Base-by-base conservation (phyloP, 2,797 vertebrate genomes). In the Simalia tracyae region DNA sequence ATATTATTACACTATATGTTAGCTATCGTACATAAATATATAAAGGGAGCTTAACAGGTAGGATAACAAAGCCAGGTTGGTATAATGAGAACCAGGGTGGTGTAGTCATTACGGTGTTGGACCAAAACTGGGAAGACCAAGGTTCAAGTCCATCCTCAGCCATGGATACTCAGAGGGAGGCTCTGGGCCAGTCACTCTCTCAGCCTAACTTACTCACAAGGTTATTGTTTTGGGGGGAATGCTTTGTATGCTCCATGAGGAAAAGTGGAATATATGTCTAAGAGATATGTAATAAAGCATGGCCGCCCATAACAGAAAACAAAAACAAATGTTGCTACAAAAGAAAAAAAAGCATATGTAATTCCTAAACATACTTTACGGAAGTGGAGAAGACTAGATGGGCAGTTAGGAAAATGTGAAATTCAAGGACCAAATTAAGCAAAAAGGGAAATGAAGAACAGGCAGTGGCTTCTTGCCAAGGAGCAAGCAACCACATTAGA, bases 381-480 rank as follows among this genome's bases (percentile, higher is more conserved):
- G 11, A 60, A 90, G 57, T 61, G 7, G 11, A 72, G 54, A 31
- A n/a, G 64, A 50, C 5, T n/a, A 61, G 64, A 61, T 60, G 56
- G 11, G 56, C 24, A 60, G 26, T 46, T 66, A 56, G 5, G 64
- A 87, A 72, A 72, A 72, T 91, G 31, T 87, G 31, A 86, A 87
- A 91, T 64, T 64, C 81, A 85, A 85, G 61, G n/a, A 59, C 26
- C 14, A 17, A 68, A 87, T 91, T 87, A 76, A 87, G 64, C 36
- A 86, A n/a, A 89, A 91, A 60, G 85, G 57, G 56, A 91, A 91
- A 91, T 91, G 57, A 86, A 91, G 84, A 66, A 91, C 61, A 86
- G 84, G n/a, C 84, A 64, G 42, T 56, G n/a, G 50, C 50, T 63
- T 66, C 50, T 66, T 86, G 50, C 46, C 84, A 91, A 63, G 24